phyloP scores from a whole-genome alignment of 2,797 vertebrate species.

The Sebastes wilsoni region DNA sequence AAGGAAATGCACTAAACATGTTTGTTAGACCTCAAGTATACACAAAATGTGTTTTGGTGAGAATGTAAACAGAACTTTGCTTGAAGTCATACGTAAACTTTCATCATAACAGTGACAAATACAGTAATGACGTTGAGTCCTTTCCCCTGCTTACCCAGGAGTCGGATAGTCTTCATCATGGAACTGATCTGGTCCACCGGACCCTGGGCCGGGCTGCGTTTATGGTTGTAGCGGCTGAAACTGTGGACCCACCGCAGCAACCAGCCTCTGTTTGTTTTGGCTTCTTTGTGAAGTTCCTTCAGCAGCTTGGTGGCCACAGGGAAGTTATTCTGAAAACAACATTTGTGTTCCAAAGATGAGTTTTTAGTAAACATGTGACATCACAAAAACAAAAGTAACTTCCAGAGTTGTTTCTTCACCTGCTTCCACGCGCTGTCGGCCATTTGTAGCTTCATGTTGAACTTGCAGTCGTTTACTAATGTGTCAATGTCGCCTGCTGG shows the following conservation, averaged over 20 bases:
- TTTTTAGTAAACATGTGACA: background rate
- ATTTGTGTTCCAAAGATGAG: background rate
- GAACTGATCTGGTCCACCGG: conserved; percentile 81
- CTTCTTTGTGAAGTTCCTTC: conserved; percentile 90
- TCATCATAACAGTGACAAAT: too few relatives aligned
- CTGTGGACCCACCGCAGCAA: conserved; percentile 88
- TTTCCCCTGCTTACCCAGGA: conserved; percentile 82
- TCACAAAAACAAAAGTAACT: accelerated
- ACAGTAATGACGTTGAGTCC: too few relatives aligned
- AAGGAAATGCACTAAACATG: background rate
- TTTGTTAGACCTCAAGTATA: too few relatives aligned
- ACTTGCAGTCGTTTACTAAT: conserved; percentile 89
- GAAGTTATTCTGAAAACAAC: conserved; percentile 87
- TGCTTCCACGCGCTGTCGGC: conserved; percentile 92
- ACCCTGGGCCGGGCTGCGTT: conserved; percentile 77
- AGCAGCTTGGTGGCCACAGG: conserved; percentile 91
- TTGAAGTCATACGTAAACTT: too few relatives aligned
- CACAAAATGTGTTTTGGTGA: background rate
- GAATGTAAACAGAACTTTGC: too few relatives aligned
- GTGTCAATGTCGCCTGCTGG: conserved; percentile 65
- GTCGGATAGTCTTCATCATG: conserved; percentile 86
- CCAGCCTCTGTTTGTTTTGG: conserved; percentile 82
- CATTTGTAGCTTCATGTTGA: conserved; percentile 95
- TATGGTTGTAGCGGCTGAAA: conserved; percentile 87
- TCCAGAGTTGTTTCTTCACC: conserved; percentile 72